Conservation (phyloP, 2,113 vertebrate genomes). For the Vulpes ferrilata region DNA sequence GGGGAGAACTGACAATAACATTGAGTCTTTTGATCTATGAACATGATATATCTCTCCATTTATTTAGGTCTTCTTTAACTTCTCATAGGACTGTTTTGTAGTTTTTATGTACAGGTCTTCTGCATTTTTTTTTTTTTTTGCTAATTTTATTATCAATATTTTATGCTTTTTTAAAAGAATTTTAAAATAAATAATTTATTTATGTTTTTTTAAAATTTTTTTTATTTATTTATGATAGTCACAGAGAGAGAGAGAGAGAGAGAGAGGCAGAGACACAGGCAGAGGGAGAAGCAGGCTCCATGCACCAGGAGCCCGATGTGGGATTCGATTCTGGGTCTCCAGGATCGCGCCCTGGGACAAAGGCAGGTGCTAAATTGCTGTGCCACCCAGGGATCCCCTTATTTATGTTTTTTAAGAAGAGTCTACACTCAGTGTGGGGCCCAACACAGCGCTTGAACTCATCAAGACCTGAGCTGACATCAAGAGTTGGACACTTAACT, state of each 20-base stretch:
- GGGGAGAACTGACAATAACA: not conserved
- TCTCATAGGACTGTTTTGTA: not conserved
- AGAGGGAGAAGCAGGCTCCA: too few species aligned
- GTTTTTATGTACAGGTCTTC: not conserved
- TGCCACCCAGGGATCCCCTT: not conserved
- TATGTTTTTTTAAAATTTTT: not conserved
- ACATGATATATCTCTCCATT: not conserved
- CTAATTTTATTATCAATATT: slow-evolving; percentile 17
- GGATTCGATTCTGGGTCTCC: too few species aligned
- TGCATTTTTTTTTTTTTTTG: not conserved
- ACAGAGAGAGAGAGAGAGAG: too few species aligned
- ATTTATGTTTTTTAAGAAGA: not conserved
- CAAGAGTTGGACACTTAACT: not conserved
- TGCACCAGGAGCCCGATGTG: too few species aligned
- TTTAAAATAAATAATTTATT: slow-evolving; percentile 1
- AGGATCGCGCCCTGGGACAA: too few species aligned
- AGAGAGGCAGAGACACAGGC: too few species aligned
- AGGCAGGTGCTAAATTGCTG: too few species aligned
- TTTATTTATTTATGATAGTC: too few species aligned
- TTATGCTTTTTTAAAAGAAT: not conserved
- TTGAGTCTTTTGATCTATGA: not conserved
- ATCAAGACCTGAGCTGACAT: not conserved
- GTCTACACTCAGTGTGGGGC: not conserved
- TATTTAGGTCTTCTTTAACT: not conserved
- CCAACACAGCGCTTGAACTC: not conserved